Evolutionary conservation across 2,888 invertebrate genomes (phyloP).

Genomic region (Megaustenia siamemsis): DNA sequence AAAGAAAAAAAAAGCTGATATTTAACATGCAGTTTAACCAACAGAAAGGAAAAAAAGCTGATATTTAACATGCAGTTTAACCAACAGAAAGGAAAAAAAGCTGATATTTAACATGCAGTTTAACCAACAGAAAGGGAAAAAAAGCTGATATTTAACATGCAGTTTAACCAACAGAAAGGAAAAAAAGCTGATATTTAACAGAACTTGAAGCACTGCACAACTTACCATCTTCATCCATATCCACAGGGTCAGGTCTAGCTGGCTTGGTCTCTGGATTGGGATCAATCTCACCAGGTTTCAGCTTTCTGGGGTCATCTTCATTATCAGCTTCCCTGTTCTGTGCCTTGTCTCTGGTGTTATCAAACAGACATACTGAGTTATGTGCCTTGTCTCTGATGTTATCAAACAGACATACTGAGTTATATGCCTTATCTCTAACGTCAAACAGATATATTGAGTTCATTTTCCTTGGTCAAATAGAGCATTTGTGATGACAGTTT

Average conservation of each 20-base stretch:
- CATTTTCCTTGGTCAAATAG: too few relatives aligned
- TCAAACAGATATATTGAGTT: slow-evolving; percentile 60
- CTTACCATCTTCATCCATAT: slow-evolving; percentile 99
- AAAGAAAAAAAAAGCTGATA: too few relatives aligned
- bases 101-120: too few relatives aligned
- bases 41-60: too few relatives aligned
- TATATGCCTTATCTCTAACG: slow-evolving; percentile 84
- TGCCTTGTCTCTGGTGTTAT: slow-evolving; percentile 83
- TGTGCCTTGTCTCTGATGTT: slow-evolving; percentile 84
- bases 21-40: too few relatives aligned
- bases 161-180: too few relatives aligned
- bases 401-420: slow-evolving; percentile 55
- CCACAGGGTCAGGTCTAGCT: slow-evolving; percentile 98
- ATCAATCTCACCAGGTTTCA: slow-evolving; percentile 99
- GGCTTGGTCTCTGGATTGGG: slow-evolving; percentile 99
- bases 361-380: slow-evolving; percentile 61
- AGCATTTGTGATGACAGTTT: too few relatives aligned
- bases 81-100: too few relatives aligned
- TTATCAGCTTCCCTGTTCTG: slow-evolving; percentile 78
- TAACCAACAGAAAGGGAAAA: too few relatives aligned
- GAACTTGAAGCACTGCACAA: neutral
- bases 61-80: too few relatives aligned
- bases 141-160: too few relatives aligned
- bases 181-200: too few relatives aligned
- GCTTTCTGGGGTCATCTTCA: slow-evolving; percentile 93